Conservation (phyloP, 30 jellyfish, hydroid and myxozoan genomes). For the Phacellophora camtschatica region DNA sequence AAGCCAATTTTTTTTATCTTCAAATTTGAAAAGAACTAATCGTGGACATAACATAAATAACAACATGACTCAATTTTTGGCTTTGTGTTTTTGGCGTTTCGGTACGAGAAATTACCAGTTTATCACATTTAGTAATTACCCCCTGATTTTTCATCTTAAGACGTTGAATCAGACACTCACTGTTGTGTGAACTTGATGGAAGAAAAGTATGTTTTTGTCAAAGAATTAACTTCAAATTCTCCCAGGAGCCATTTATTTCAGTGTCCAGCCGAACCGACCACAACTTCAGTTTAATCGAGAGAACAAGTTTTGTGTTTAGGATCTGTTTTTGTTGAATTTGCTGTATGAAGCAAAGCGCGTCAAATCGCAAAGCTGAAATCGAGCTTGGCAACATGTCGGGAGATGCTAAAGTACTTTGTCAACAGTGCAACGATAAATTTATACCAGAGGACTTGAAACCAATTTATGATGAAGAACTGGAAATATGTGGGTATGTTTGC, state of each 20-base stretch:
- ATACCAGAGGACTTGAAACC: conserved; percentile 47
- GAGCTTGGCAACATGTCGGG: conserved; percentile 25
- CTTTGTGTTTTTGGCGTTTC: too few relatives aligned
- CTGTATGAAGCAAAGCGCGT: neutral
- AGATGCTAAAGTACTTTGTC: conserved; percentile 52
- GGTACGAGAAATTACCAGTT: too few relatives aligned
- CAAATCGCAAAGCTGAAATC: conserved; percentile 2
- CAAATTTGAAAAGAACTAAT: too few relatives aligned
- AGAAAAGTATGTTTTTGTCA: conserved; percentile 45
- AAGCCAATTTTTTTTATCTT: too few relatives aligned
- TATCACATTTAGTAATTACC: neutral
- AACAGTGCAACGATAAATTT: conserved; percentile 58
- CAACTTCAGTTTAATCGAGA: neutral
- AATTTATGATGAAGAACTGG: conserved; percentile 43
- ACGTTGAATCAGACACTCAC: conserved; percentile 57
- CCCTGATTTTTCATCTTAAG: conserved; percentile 72
- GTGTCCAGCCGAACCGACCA: neutral
- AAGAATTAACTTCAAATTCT: conserved; percentile 11
- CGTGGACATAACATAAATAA: too few relatives aligned
- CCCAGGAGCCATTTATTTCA: neutral
- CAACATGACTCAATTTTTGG: too few relatives aligned
- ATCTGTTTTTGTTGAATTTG: neutral
- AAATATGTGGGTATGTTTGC: conserved; percentile 63
- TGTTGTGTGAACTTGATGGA: conserved; percentile 58
- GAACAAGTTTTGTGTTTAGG: neutral